Evolutionary conservation across 1,140 invertebrate genomes (phyloP).

Genomic region (Drosophila varians): DNA sequence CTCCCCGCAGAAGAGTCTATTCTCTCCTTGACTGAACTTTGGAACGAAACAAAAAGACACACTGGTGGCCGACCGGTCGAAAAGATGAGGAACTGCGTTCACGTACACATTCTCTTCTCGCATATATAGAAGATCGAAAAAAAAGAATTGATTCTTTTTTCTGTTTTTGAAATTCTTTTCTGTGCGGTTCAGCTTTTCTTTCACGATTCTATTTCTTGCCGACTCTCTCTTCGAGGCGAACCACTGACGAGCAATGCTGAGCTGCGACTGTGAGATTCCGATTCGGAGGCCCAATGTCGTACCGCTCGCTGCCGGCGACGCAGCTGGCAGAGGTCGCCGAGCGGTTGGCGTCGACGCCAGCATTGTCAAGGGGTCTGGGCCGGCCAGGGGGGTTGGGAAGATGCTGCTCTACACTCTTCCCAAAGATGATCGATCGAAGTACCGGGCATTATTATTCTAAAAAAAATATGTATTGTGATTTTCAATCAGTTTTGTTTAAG

Average conservation of each 20-base stretch:
- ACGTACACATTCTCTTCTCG: slow-evolving; percentile 28
- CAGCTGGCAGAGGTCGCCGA: not conserved
- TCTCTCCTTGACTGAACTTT: slow-evolving; percentile 29
- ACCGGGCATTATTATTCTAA: no score
- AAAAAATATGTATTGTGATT: no score
- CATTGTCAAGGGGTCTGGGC: not conserved
- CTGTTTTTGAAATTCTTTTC: slow-evolving; percentile 23
- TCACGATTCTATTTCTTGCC: not conserved
- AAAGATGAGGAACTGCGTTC: slow-evolving; percentile 40
- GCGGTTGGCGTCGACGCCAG: slow-evolving; percentile 2
- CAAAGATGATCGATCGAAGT: not conserved
- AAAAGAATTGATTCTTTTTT: slow-evolving; percentile 25
- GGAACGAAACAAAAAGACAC: slow-evolving; percentile 21
- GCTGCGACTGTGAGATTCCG: slow-evolving; percentile 31
- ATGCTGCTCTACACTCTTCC: slow-evolving; percentile 8
- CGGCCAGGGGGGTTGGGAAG: slow-evolving; percentile 4
- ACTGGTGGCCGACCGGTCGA: slow-evolving; percentile 43
- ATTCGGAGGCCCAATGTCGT: slow-evolving; percentile 10
- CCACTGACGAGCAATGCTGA: slow-evolving; percentile 40
- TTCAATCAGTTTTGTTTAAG: no score
- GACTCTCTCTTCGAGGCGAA: slow-evolving; percentile 14
- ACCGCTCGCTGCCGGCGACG: slow-evolving; percentile 15
- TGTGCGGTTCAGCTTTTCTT: slow-evolving; percentile 3
- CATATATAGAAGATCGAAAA: slow-evolving; percentile 20
- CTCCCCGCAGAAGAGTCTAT: not conserved